phyloP scores from a whole-genome alignment of 2,113 vertebrate genomes.

The Sturnus vulgaris region DNA sequence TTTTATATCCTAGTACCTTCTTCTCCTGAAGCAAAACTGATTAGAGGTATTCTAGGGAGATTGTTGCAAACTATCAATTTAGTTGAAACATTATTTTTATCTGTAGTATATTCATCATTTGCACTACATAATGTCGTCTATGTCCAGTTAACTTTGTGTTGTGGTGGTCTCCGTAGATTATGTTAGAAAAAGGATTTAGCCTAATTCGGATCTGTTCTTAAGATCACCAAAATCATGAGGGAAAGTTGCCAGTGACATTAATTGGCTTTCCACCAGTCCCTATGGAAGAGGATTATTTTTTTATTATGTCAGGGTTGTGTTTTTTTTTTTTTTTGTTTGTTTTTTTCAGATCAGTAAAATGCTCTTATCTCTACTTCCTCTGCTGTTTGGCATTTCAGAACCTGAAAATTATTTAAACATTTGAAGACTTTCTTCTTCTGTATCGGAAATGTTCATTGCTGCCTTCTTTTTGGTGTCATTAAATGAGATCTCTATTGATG shows the following conservation, averaged over 20 bases:
- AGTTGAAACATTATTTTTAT: background rate
- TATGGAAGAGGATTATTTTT: background rate
- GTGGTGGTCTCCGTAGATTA: background rate
- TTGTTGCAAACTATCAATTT: background rate
- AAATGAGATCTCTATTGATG: background rate
- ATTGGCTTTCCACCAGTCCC: background rate
- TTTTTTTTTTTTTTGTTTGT: background rate
- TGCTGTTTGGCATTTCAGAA: background rate
- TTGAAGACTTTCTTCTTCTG: background rate
- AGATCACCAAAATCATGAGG: background rate
- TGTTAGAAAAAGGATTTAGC: background rate
- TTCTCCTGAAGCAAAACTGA: background rate
- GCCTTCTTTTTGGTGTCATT: background rate
- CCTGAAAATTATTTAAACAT: background rate
- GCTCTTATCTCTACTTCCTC: background rate
- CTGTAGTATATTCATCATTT: background rate
- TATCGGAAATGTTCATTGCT: background rate
- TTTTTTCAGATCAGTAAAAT: background rate
- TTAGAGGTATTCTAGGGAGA: background rate
- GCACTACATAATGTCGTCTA: rapidly evolving
- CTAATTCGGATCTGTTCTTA: background rate
- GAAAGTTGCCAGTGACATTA: background rate
- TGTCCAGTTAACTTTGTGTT: background rate
- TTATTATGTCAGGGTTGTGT: background rate
- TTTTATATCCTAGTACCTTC: background rate